Conservation (phyloP, 2,888 invertebrate species). For the Tetranychus piercei region DNA sequence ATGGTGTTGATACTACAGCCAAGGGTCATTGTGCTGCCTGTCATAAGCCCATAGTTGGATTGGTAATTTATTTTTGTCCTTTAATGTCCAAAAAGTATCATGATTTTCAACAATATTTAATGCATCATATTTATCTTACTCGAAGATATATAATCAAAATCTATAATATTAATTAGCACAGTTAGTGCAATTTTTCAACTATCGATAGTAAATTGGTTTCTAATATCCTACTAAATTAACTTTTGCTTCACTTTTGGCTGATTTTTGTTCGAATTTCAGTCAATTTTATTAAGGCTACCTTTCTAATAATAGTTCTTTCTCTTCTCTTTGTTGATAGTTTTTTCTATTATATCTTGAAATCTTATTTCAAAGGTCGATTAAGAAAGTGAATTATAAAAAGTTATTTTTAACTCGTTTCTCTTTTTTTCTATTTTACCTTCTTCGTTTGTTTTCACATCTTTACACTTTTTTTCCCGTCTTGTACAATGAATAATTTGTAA, state of each 20-base stretch:
- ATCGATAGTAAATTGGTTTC: background rate
- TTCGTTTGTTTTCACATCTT: background rate
- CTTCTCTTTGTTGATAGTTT: too few relatives aligned
- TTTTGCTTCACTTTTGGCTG: conserved; percentile 2
- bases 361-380: too few relatives aligned
- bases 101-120: too few relatives aligned
- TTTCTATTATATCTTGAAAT: too few relatives aligned
- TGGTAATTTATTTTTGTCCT: conserved; percentile 38
- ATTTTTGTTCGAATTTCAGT: background rate
- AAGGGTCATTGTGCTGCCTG: conserved; percentile 98
- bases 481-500: background rate
- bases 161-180: too few relatives aligned
- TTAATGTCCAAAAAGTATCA: too few relatives aligned
- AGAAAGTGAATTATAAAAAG: background rate
- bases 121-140: too few relatives aligned
- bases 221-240: background rate
- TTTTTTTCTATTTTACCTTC: background rate
- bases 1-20: conserved; percentile 94
- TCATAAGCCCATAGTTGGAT: conserved; percentile 95
- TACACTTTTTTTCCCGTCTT: background rate
- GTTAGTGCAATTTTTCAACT: background rate
- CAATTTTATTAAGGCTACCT: too few relatives aligned
- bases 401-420: background rate
- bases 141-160: too few relatives aligned
- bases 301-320: too few relatives aligned